Conservation (phyloP, 1,140 invertebrate species). For the Streblospio benedicti region DNA sequence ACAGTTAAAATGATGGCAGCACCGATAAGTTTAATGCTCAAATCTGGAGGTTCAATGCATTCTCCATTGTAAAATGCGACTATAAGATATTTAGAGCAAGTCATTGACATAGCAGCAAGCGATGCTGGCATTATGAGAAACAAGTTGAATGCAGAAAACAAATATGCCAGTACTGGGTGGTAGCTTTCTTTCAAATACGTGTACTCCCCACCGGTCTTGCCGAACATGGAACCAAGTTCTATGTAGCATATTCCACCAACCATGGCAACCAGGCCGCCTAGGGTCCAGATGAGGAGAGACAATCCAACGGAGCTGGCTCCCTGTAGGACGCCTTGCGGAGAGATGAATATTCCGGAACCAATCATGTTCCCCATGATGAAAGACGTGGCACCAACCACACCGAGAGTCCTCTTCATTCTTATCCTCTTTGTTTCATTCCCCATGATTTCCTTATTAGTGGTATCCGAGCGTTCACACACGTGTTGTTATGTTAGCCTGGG, state of each 20-base stretch:
- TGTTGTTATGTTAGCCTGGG: no score
- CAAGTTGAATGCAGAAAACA: no score
- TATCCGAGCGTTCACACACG: no score
- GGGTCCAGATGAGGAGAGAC: constrained; percentile 69
- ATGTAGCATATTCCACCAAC: constrained; percentile 41
- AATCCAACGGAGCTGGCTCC: constrained; percentile 73
- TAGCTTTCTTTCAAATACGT: constrained; percentile 39
- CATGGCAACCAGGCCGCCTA: constrained; percentile 70
- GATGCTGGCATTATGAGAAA: no score
- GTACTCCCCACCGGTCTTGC: constrained; percentile 21
- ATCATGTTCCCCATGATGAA: constrained; percentile 45
- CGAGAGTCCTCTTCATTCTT: constrained; percentile 35
- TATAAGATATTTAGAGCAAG: no score
- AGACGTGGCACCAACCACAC: constrained; percentile 33
- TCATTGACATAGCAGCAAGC: no score
- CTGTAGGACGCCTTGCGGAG: constrained; percentile 76
- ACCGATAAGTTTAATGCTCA: no score
- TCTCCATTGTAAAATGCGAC: no score
- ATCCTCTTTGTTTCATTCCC: constrained; percentile 9
- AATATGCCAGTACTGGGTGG: constrained; percentile 39
- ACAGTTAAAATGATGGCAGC: no score
- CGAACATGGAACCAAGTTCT: constrained; percentile 50
- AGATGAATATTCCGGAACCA: constrained; percentile 90
- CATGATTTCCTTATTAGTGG: no score
- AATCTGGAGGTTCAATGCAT: no score